Conservation (phyloP, 1,140 invertebrate species). For the Drosophila ohnishii region DNA sequence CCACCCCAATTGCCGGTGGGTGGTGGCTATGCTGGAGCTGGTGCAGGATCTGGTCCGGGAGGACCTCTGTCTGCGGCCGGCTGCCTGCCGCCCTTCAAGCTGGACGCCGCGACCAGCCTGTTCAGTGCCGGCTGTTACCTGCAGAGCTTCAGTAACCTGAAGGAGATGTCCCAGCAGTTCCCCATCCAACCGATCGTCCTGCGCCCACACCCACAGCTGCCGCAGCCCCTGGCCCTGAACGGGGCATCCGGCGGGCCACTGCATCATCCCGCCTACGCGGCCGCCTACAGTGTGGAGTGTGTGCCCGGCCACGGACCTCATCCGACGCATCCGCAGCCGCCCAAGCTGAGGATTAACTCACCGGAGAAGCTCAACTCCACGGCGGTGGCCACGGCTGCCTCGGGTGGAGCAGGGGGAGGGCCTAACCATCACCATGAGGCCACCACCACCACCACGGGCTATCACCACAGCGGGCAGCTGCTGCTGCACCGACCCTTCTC, state of each 20-base stretch:
- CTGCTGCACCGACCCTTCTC: slow-evolving; percentile 85
- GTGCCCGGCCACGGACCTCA: slow-evolving; percentile 28
- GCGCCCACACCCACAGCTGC: slow-evolving; percentile 81
- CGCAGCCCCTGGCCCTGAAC: slow-evolving; percentile 75
- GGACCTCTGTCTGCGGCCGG: slow-evolving; percentile 43
- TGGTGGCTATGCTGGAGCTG: slow-evolving; percentile 31
- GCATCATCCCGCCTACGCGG: slow-evolving; percentile 80
- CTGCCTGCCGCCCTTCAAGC: slow-evolving; percentile 73
- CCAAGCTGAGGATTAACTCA: slow-evolving; percentile 84
- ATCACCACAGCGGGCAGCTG: slow-evolving; percentile 79
- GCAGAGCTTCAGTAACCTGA: slow-evolving; percentile 81
- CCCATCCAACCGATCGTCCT: slow-evolving; percentile 82
- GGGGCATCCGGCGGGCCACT: slow-evolving; percentile 57
- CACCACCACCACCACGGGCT: slow-evolving; percentile 46
- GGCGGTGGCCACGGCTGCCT: slow-evolving; percentile 59
- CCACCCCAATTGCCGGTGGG: slow-evolving; percentile 59
- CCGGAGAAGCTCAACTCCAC: slow-evolving; percentile 82
- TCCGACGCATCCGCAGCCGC: slow-evolving; percentile 68
- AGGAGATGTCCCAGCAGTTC: slow-evolving; percentile 82
- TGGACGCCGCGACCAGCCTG: slow-evolving; percentile 73
- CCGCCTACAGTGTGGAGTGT: slow-evolving; percentile 78
- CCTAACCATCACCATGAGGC: slow-evolving; percentile 36
- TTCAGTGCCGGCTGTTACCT: slow-evolving; percentile 81
- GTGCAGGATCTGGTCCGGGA: slow-evolving; percentile 7
- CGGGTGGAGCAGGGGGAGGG: slow-evolving; percentile 53